Evolutionary conservation across 2,888 invertebrate species (phyloP).

Genomic region (Pyrgus malvae): DNA sequence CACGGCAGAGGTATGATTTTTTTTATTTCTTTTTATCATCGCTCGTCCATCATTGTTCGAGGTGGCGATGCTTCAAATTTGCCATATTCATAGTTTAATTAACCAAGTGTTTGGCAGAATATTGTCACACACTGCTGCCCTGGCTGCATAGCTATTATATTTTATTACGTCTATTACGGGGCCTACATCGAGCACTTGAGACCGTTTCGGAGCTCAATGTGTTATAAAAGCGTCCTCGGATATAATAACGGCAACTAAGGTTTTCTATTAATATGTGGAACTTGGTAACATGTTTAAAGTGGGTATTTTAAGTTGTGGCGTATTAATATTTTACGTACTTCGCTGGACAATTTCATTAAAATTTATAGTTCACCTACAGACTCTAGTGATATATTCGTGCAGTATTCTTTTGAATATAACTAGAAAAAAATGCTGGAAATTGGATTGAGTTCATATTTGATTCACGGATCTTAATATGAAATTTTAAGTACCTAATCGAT

Average conservation of each 20-base stretch:
- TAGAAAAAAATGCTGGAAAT: too few species aligned
- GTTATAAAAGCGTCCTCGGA: conserved; percentile 12
- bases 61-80: neutral
- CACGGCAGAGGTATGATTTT: neutral
- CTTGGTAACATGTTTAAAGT: neutral
- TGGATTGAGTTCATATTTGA: too few species aligned
- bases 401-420: too few species aligned
- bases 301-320: too few species aligned
- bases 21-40: conserved; percentile 1
- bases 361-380: too few species aligned
- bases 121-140: conserved; percentile 45
- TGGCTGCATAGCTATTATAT: conserved; percentile 24
- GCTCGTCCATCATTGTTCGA: neutral
- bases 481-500: too few species aligned
- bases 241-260: conserved; percentile 1
- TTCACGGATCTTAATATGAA: too few species aligned
- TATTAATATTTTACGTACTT: too few species aligned
- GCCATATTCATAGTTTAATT: conserved; percentile 39
- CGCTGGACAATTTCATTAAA: too few species aligned
- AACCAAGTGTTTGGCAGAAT: conserved; percentile 56
- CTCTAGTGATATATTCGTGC: too few species aligned
- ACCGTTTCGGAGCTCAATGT: conserved; percentile 21
- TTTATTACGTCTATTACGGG: conserved; percentile 26
- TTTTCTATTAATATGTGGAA: conserved; percentile 7
- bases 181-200: conserved; percentile 24